Evolutionary conservation across 2,888 invertebrate genomes (phyloP).

Genomic region (Lepidocyrtoides sp.): DNA sequence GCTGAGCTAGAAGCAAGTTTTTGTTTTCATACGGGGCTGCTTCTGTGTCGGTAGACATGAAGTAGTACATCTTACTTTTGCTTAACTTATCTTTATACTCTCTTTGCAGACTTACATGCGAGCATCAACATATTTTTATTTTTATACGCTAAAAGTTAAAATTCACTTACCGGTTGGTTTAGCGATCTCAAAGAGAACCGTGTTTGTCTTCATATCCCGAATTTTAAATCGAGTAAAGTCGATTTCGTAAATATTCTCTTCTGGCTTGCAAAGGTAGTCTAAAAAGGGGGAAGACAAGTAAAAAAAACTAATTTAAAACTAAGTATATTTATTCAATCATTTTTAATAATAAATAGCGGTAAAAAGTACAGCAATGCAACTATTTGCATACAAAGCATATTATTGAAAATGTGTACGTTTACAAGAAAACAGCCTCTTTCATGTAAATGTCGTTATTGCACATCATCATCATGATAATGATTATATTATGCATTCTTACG

Average conservation of each 20-base stretch:
- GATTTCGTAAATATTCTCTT: slow-evolving; percentile 98
- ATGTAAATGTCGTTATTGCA: neutral
- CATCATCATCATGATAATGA: neutral
- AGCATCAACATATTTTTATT: neutral
- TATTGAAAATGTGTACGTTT: neutral
- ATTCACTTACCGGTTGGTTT: slow-evolving; percentile 90
- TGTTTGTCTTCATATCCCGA: slow-evolving; percentile 95
- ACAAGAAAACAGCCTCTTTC: neutral
- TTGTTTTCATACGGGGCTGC: no score
- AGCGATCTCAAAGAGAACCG: slow-evolving; percentile 97
- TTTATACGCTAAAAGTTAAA: neutral
- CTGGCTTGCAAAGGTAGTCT: slow-evolving; percentile 96
- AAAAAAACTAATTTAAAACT: slow-evolving; percentile 21
- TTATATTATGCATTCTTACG: slow-evolving; percentile 1
- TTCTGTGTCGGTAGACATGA: no score
- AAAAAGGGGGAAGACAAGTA: slow-evolving; percentile 84
- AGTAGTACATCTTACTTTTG: no score
- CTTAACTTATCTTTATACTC: neutral
- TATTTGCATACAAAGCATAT: slow-evolving; percentile 15
- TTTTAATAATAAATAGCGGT: neutral
- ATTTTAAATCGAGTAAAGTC: slow-evolving; percentile 99
- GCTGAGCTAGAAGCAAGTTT: neutral
- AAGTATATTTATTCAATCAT: neutral
- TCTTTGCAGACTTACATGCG: neutral
- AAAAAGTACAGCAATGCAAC: neutral